phyloP scores from a whole-genome alignment of 2,797 vertebrate genomes.

The Hipposideros larvatus region DNA sequence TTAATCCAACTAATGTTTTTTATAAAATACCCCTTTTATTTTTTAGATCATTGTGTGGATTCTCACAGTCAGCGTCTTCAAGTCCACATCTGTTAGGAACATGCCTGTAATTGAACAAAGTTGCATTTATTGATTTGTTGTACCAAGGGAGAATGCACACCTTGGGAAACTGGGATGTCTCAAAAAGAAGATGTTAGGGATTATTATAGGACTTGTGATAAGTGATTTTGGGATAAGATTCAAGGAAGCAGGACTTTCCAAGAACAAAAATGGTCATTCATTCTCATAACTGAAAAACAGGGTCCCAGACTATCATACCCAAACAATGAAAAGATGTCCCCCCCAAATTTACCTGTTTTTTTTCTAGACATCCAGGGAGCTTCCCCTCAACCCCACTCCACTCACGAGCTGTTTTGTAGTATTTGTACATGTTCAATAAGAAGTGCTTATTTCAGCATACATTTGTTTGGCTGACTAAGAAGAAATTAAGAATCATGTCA shows the following conservation, averaged over 20 bases:
- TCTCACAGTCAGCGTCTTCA: background rate
- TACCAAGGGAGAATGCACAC: background rate
- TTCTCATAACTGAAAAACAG: slow-evolving; percentile 45
- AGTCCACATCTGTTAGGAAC: background rate
- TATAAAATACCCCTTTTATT: background rate
- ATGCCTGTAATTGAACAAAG: background rate
- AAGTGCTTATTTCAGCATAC: background rate
- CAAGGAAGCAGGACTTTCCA: slow-evolving; percentile 2
- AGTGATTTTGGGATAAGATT: background rate
- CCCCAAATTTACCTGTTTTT: background rate
- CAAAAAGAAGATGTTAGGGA: background rate
- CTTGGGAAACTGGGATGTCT: background rate
- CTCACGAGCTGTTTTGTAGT: background rate
- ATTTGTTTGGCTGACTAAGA: slow-evolving; percentile 40
- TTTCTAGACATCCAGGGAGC: background rate
- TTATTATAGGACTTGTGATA: background rate
- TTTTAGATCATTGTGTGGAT: background rate
- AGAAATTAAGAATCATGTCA: background rate
- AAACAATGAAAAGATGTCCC: background rate
- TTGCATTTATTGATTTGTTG: background rate
- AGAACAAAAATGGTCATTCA: background rate
- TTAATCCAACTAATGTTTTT: slow-evolving; percentile 5
- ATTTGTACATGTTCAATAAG: background rate
- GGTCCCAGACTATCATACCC: background rate
- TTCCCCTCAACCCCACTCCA: background rate